Conservation (phyloP, 2,113 vertebrate genomes). For the Thinocorus orbignyianus region DNA sequence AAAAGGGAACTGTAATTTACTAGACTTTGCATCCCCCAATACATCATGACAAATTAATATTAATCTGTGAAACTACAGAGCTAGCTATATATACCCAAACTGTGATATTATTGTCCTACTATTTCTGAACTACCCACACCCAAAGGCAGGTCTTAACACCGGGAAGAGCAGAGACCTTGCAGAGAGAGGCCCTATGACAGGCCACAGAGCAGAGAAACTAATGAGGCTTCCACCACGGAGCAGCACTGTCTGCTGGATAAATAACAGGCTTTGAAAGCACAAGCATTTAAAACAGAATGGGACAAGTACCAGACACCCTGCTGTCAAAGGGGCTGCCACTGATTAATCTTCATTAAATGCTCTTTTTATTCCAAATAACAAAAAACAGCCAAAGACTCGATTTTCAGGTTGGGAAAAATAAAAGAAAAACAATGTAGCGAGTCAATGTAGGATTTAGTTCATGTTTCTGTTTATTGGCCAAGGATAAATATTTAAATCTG, state of each 20-base stretch:
- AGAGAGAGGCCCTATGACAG: not conserved
- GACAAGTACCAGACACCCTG: not conserved
- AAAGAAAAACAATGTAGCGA: not conserved
- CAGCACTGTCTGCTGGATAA: not conserved
- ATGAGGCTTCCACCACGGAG: not conserved
- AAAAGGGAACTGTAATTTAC: not conserved
- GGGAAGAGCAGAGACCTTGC: not conserved
- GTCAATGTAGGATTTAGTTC: not conserved
- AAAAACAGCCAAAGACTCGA: not conserved
- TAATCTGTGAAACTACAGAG: not conserved
- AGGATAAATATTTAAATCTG: not conserved
- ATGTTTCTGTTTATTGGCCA: not conserved
- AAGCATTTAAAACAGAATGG: not conserved
- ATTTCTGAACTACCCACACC: not conserved
- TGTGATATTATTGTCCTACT: not conserved
- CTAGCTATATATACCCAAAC: not conserved
- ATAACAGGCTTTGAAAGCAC: not conserved
- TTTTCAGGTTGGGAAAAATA: not conserved
- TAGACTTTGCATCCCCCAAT: not conserved
- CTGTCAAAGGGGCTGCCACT: not conserved
- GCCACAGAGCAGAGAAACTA: not conserved
- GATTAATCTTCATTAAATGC: not conserved
- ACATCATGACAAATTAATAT: not conserved
- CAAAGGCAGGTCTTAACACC: not conserved
- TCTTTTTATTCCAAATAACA: not conserved